phyloP scores from a whole-genome alignment of 2,888 invertebrate species.

The Drosophila prolongata region DNA sequence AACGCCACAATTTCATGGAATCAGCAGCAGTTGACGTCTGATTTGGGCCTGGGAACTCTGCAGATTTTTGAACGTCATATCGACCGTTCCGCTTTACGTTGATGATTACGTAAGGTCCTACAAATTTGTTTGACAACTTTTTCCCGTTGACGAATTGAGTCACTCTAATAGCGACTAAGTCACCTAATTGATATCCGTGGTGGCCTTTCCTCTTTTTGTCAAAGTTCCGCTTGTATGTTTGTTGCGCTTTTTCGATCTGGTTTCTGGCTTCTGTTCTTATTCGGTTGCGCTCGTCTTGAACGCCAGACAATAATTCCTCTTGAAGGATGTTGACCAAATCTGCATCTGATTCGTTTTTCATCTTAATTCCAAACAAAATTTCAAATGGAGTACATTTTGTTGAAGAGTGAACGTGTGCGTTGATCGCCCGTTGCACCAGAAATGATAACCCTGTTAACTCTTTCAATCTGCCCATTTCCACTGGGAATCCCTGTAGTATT shows the following conservation, averaged over 20 bases:
- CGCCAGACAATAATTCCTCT: not conserved
- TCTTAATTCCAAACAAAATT: not conserved
- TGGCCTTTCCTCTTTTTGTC: not conserved
- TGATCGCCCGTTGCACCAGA: not conserved
- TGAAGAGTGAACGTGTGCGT: not conserved
- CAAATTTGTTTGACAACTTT: not conserved
- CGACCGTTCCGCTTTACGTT: not conserved
- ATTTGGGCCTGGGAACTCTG: no score
- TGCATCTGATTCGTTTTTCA: not conserved
- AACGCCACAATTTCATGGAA: no score
- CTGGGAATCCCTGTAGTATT: no score
- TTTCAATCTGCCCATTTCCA: not conserved
- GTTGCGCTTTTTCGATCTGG: constrained; percentile 4
- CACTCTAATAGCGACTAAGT: not conserved
- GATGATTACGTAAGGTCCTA: not conserved
- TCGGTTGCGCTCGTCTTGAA: constrained; percentile 2
- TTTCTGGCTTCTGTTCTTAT: constrained; percentile 2
- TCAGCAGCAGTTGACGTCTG: no score
- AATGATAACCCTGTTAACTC: not conserved
- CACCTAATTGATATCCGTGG: not conserved
- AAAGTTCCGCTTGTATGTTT: not conserved
- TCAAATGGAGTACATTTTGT: not conserved
- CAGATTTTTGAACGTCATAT: not conserved
- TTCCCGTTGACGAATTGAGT: not conserved
- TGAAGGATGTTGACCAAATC: not conserved